phyloP scores from a whole-genome alignment of 2,797 vertebrate species.

The Peromyscus attwateri region DNA sequence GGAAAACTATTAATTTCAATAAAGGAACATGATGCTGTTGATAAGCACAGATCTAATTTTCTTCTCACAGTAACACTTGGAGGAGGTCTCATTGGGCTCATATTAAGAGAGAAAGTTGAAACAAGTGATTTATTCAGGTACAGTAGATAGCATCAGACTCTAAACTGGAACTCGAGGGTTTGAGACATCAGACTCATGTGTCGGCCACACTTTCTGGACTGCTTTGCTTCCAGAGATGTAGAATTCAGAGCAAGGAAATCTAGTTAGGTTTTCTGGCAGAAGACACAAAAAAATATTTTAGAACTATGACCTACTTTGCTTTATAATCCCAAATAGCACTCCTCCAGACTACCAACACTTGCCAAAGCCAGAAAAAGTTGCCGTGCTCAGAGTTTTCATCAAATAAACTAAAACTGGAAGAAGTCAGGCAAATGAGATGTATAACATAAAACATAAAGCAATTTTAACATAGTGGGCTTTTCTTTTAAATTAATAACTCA shows the following conservation, averaged over 20 bases:
- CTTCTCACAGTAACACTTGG: background rate
- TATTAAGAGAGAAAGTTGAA: conserved; percentile 20
- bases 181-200: background rate
- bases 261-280: background rate
- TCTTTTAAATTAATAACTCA: background rate
- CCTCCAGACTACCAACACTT: background rate
- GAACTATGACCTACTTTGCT: background rate
- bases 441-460: background rate
- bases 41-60: conserved; percentile 26
- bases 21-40: background rate
- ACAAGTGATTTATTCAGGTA: background rate
- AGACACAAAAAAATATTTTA: background rate
- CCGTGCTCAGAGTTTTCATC: background rate
- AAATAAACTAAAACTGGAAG: background rate
- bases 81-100: background rate
- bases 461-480: background rate
- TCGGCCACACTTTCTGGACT: background rate
- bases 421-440: conserved; percentile 2
- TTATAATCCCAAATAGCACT: background rate
- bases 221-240: background rate
- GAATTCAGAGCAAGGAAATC: conserved; percentile 18
- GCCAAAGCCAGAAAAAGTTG: conserved; percentile 14
- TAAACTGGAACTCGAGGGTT: background rate
- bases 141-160: background rate
- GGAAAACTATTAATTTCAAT: background rate